Conservation (phyloP, 2,113 vertebrate genomes). For the Tringa solitaria region DNA sequence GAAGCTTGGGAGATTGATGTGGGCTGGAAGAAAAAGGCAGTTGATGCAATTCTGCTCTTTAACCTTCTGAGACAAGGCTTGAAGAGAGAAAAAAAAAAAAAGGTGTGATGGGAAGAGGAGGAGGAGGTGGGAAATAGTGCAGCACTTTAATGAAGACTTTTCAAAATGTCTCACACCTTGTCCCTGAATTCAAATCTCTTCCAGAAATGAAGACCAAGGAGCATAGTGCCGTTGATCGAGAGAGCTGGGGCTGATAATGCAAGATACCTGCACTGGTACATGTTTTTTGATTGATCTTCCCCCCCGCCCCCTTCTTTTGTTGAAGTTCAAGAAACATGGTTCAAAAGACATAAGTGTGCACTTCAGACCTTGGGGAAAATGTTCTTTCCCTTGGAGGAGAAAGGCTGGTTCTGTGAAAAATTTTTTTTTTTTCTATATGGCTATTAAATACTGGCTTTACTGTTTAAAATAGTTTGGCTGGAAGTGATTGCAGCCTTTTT, state of each 20-base stretch:
- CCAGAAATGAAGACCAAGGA: not conserved
- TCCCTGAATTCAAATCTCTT: not conserved
- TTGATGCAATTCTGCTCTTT: constrained; percentile 6
- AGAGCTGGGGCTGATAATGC: not conserved
- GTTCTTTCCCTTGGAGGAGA: not conserved
- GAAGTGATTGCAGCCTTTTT: not conserved
- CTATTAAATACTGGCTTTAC: not conserved
- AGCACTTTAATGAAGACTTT: not conserved
- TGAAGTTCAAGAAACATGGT: not conserved
- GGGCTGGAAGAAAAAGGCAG: not conserved
- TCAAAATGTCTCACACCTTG: constrained; percentile 13
- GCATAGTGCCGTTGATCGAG: rapidly evolving
- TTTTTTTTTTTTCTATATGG: not conserved
- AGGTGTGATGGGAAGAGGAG: not conserved
- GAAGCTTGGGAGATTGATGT: not conserved
- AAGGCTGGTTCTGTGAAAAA: not conserved
- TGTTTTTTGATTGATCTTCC: not conserved
- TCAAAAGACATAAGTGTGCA: not conserved
- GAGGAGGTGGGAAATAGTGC: not conserved
- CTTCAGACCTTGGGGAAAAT: not conserved
- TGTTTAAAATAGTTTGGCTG: not conserved
- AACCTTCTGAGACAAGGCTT: not conserved
- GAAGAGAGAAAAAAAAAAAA: not conserved
- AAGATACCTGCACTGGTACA: rapidly evolving
- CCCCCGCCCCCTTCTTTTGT: not conserved